Evolutionary conservation across 2,113 vertebrate genomes (phyloP), one percentile per base, ranked within the genome.

Genomic region (Lasiurus borealis): DNA sequence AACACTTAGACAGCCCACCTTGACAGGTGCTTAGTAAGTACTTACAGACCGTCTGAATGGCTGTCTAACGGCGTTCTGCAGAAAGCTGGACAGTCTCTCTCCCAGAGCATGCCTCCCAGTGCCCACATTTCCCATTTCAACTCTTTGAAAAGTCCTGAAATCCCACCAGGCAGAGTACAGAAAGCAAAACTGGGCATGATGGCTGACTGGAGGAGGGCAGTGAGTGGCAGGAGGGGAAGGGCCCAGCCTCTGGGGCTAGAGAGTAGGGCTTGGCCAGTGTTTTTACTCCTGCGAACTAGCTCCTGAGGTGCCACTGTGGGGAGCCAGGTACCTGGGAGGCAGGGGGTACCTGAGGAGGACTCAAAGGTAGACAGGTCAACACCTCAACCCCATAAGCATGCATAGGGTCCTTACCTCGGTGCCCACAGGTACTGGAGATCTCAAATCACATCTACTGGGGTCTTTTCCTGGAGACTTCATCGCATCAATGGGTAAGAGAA

Each of bases 351-450:
- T 18, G 27, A 77, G 34, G 72, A 69, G 44, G 52, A 18, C 34
- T 21, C 18, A 72, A 15, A 50, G 69, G n/a, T 6, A 31, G 36
- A 36, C 8, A 29, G 34, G 25, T 71, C 48, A 40, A 68, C 29
- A 34, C 11, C 23, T 46, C 34, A 5, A 3, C 6, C 29, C 68
- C 40, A 16, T 11, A 29, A 59, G 75, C 34, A 40, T 3, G 11
- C 8, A 19, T 1, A n/a, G 27, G 68, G 21, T 21, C 46, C n/a
- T 48, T 23, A 52, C 2, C 0, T 3, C 16, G 21, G n/a, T 44
- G 29, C 64, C 10, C 18, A 12, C 8, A 21, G 31, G 62, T 23
- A 78, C 68, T 29, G 23, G 73, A 86, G 52, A 57, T 6, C 12
- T 31, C 19, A 77, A 52, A 31, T 89, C 62, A 6, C 23, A 62